Percentiles rank a stretch among this genome's conserved stretches.
Conservation (phyloP, 2,888 invertebrate species). For the Drosophila melanocephala region DNA sequence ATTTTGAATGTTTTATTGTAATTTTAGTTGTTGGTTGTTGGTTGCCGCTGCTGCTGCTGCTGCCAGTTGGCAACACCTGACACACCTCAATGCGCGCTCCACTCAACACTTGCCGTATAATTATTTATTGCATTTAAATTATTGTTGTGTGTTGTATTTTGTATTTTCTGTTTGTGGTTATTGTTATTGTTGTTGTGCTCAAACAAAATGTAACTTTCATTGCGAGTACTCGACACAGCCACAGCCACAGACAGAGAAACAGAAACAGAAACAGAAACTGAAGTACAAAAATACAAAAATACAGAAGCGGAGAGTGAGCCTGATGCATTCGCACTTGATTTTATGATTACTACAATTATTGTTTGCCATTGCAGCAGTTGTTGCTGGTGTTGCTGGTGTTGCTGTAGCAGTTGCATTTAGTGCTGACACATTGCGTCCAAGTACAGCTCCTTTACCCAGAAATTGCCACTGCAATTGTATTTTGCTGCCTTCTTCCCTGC, state of each 20-base stretch:
- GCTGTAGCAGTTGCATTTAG: slow-evolving; percentile 28
- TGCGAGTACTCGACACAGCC: slow-evolving; percentile 30
- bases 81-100: slow-evolving; percentile 80
- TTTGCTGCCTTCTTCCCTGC: slow-evolving; percentile 38
- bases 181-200: slow-evolving; percentile 44
- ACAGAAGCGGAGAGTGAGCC: slow-evolving; percentile 31
- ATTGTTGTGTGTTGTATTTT: slow-evolving; percentile 63
- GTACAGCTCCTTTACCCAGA: slow-evolving; percentile 51
- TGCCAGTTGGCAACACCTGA: slow-evolving; percentile 64
- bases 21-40: slow-evolving; percentile 51
- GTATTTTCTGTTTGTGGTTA: slow-evolving; percentile 21
- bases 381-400: slow-evolving; percentile 9
- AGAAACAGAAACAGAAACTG: slow-evolving; percentile 28
- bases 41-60: slow-evolving; percentile 27
- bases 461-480: slow-evolving; percentile 68
- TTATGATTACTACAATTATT: slow-evolving; percentile 80
- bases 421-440: slow-evolving; percentile 54
- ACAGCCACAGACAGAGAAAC: slow-evolving; percentile 6
- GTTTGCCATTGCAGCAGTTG: slow-evolving; percentile 36
- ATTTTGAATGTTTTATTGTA: slow-evolving; percentile 66
- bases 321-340: slow-evolving; percentile 79
- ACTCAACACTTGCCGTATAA: slow-evolving; percentile 81
- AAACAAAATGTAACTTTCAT: slow-evolving; percentile 68
- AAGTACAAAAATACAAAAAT: slow-evolving; percentile 14
- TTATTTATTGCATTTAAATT: slow-evolving; percentile 83